phyloP scores from a whole-genome alignment of 2,113 vertebrate genomes.

The Meriones unguiculatus region DNA sequence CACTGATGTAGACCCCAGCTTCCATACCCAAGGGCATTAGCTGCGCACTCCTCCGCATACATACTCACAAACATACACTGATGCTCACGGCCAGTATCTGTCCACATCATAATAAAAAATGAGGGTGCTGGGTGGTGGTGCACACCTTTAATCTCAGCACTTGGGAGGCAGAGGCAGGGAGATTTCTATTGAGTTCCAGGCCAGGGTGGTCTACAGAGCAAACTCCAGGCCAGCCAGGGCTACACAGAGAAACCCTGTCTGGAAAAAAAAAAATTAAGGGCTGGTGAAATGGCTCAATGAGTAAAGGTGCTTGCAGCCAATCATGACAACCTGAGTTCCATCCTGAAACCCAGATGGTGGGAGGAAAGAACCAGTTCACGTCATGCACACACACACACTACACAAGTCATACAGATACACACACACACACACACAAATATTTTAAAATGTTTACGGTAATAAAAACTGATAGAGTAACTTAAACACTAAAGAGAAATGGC shows the following conservation, averaged over 20 bases:
- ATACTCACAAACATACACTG: not conserved
- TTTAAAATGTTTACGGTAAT: constrained; percentile 32
- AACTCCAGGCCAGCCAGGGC: no score
- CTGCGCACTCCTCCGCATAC: not conserved
- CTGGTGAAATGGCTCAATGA: not conserved
- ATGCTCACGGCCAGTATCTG: not conserved
- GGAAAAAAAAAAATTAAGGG: not conserved
- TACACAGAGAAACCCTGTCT: no score
- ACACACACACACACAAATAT: constrained; percentile 12
- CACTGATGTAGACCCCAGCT: not conserved
- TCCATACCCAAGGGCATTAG: not conserved
- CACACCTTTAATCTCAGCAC: no score
- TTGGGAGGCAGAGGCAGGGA: no score
- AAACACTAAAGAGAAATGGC: constrained; percentile 53
- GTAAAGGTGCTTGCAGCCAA: not conserved
- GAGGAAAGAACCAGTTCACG: not conserved
- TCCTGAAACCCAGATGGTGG: not conserved
- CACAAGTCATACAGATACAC: not conserved
- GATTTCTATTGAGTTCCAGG: no score
- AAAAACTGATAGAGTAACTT: constrained; percentile 51
- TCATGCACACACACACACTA: not conserved
- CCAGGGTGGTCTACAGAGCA: no score
- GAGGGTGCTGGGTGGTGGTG: not conserved
- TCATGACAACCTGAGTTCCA: not conserved
- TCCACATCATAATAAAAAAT: not conserved